These are phyloP conservation scores for Atethmia centrago DNA, from an alignment of 2,888 invertebrate genomes.

Conservation along the genomic window DNA sequence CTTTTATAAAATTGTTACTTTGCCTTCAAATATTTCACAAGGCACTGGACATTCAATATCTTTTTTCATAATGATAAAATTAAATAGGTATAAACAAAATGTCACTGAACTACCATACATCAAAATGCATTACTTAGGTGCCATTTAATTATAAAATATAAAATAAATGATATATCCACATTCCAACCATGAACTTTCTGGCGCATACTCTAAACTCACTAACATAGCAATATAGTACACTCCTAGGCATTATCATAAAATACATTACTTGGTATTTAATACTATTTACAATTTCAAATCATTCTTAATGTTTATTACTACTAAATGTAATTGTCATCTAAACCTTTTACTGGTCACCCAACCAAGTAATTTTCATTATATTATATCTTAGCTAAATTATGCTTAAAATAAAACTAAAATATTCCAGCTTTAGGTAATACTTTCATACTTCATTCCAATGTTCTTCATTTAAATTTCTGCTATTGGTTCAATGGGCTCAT, in stretches of 20 bases:
- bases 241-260: conserved; percentile 62
- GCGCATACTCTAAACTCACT: conserved; percentile 57
- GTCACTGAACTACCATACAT: conserved; percentile 39
- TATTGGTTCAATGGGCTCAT: conserved; percentile 72
- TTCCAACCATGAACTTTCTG: conserved; percentile 61
- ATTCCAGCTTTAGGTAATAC: conserved; percentile 31
- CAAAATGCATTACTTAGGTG: conserved; percentile 53
- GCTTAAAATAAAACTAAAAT: conserved; percentile 39
- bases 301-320: conserved; percentile 40
- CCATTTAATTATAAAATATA: conserved; percentile 45
- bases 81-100: conserved; percentile 48
- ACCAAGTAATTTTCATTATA: neutral
- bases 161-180: conserved; percentile 52
- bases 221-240: conserved; percentile 68
- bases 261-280: conserved; percentile 61
- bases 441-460: conserved; percentile 4
- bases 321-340: conserved; percentile 43
- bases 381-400: conserved; percentile 21
- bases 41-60: conserved; percentile 72
- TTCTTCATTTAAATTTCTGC: conserved; percentile 47
- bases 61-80: conserved; percentile 49
- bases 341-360: conserved; percentile 36
- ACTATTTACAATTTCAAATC: conserved; percentile 59
- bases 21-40: conserved; percentile 70
- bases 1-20: conserved; percentile 62